phyloP scores from a whole-genome alignment of 2,888 invertebrate genomes.

The Lasioglossum malachurum region DNA sequence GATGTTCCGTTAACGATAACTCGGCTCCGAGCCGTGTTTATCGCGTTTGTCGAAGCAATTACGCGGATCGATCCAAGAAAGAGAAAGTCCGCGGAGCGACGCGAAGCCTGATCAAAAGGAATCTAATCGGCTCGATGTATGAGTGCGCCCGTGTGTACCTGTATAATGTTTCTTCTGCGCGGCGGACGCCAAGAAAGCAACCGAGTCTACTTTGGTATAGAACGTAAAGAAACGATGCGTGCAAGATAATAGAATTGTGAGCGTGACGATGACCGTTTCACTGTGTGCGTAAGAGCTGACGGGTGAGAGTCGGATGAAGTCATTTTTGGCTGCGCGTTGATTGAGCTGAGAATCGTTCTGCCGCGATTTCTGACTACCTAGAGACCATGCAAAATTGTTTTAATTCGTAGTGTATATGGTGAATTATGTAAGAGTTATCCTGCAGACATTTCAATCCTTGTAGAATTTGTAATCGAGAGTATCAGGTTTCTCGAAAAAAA shows the following conservation, averaged over 20 bases:
- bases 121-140: slow-evolving; percentile 54
- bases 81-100: slow-evolving; percentile 66
- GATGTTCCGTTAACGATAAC: slow-evolving; percentile 45
- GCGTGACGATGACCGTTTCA: background rate
- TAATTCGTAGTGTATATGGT: background rate
- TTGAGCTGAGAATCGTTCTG: background rate
- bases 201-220: background rate
- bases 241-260: background rate
- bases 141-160: background rate
- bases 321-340: background rate
- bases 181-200: background rate
- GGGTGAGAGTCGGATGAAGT: background rate
- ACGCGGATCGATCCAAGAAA: slow-evolving; percentile 60
- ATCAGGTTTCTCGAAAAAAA: background rate
- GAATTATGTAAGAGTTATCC: background rate
- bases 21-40: slow-evolving; percentile 28
- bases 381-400: background rate
- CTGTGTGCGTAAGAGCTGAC: background rate
- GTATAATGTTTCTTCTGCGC: background rate
- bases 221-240: background rate
- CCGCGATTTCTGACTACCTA: background rate
- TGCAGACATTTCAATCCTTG: background rate
- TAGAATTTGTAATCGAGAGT: background rate
- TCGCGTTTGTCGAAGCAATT: slow-evolving; percentile 61
- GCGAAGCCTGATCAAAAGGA: slow-evolving; percentile 34